Conservation (phyloP, 2,113 vertebrate genomes). For the Arenaria interpres region DNA sequence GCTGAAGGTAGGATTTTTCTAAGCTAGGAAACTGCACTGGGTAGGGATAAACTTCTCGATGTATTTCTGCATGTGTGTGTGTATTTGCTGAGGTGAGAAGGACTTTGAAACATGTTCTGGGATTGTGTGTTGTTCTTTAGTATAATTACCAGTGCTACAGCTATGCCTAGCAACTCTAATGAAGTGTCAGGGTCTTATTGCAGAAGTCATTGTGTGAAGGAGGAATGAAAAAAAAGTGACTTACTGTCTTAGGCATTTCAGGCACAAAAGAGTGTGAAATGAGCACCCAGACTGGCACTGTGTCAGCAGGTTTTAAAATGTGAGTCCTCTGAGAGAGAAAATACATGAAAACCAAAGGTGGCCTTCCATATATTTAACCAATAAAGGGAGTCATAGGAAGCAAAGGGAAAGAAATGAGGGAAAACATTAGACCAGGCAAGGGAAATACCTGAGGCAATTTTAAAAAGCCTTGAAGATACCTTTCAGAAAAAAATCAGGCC, state of each 20-base stretch:
- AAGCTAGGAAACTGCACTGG: neutral
- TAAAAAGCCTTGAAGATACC: neutral
- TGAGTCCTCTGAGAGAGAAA: neutral
- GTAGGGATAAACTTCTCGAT: neutral
- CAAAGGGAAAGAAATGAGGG: neutral
- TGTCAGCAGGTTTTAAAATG: constrained; percentile 10
- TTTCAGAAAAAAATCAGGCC: neutral
- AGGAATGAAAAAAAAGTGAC: neutral
- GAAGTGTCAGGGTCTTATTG: neutral
- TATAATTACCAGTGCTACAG: neutral
- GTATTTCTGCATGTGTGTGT: neutral
- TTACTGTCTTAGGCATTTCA: neutral
- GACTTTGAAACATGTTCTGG: neutral
- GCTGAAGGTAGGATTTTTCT: neutral
- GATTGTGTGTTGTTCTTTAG: neutral
- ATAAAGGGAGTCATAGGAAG: neutral
- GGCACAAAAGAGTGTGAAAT: neutral
- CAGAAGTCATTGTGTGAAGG: neutral
- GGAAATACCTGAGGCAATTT: neutral
- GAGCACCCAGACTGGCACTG: neutral
- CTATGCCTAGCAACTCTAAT: constrained; percentile 14
- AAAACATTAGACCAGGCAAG: neutral
- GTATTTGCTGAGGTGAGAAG: neutral
- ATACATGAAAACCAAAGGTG: neutral
- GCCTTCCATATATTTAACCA: neutral